Conservation (phyloP, 2,797 vertebrate species). For the Syndactyla subalaris region DNA sequence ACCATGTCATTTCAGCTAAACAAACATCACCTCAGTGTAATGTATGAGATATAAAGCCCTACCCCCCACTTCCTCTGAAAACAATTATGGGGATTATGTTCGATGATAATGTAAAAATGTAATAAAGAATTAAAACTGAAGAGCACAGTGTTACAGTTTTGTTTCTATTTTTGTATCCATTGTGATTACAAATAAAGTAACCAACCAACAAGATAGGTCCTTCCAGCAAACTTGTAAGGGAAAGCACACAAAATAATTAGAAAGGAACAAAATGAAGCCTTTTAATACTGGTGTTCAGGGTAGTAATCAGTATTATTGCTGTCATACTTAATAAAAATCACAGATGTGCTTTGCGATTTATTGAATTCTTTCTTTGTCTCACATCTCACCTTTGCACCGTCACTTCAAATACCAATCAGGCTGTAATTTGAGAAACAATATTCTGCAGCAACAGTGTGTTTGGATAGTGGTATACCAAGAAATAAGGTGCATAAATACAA, state of each 20-base stretch:
- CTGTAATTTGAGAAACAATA: constrained; percentile 74
- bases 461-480: constrained; percentile 54
- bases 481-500: constrained; percentile 48
- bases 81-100: constrained; percentile 86
- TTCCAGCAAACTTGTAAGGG: constrained; percentile 70
- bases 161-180: constrained; percentile 73
- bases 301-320: constrained; percentile 75
- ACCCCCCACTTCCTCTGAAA: constrained; percentile 77
- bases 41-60: constrained; percentile 82
- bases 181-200: constrained; percentile 77
- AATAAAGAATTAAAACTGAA: constrained; percentile 84
- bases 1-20: constrained; percentile 92
- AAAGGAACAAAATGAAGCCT: constrained; percentile 70
- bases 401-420: constrained; percentile 75
- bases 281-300: constrained; percentile 53
- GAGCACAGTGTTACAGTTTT: constrained; percentile 66
- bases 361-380: constrained; percentile 77
- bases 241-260: constrained; percentile 78
- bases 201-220: constrained; percentile 71
- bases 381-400: constrained; percentile 75
- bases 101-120: constrained; percentile 80
- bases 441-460: constrained; percentile 44
- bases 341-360: constrained; percentile 60
- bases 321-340: constrained; percentile 79
- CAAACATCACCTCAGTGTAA: constrained; percentile 84